Evolutionary conservation across 1,140 invertebrate genomes (phyloP).

Genomic region (Chrysopa pallens): DNA sequence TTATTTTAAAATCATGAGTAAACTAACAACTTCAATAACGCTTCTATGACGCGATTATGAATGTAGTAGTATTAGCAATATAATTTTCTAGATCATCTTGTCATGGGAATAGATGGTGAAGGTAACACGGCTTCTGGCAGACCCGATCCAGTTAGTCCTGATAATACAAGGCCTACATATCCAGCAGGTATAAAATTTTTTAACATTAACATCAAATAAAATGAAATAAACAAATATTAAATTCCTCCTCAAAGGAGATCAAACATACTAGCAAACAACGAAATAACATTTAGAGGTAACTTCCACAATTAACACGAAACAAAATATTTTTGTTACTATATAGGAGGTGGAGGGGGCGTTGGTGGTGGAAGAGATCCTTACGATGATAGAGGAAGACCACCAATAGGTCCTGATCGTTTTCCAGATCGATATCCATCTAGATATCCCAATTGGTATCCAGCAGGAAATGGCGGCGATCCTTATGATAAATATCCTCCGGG

Average conservation of each 20-base stretch:
- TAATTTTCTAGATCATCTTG: neutral
- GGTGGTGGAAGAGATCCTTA: slow-evolving; percentile 11
- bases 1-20: too few species aligned
- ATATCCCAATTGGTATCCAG: slow-evolving; percentile 6
- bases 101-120: slow-evolving; percentile 16
- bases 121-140: slow-evolving; percentile 17
- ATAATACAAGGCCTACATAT: too few species aligned
- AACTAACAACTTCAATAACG: too few species aligned
- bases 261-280: too few species aligned
- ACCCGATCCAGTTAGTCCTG: slow-evolving; percentile 11
- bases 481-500: slow-evolving; percentile 13
- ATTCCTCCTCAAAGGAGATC: too few species aligned
- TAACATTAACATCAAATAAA: too few species aligned
- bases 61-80: neutral
- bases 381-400: slow-evolving; percentile 5
- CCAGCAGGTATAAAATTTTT: too few species aligned
- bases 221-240: too few species aligned
- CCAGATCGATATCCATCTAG: slow-evolving; percentile 13
- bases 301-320: neutral
- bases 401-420: slow-evolving; percentile 14
- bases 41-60: too few species aligned
- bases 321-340: slow-evolving; percentile 10
- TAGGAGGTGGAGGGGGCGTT: slow-evolving; percentile 16
- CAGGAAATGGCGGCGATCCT: slow-evolving; percentile 8
- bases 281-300: too few species aligned